A percentile compares a stretch with the other conserved stretches of the same genome.
Conservation (phyloP, 2,888 invertebrate species). For the Petrolisthes manimaculis region DNA sequence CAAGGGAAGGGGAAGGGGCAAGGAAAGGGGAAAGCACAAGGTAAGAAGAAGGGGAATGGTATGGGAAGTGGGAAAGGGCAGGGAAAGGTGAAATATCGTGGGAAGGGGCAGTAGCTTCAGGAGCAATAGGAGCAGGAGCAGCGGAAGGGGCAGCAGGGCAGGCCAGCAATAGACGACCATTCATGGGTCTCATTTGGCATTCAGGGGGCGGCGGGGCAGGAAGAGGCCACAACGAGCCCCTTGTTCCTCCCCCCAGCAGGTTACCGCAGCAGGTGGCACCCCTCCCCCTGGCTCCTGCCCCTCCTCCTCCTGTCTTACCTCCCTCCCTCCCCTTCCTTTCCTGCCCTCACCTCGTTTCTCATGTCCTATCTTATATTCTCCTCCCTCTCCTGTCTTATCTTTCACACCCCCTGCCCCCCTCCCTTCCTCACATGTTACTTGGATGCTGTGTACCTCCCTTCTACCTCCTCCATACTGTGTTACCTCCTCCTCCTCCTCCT, state of each 20-base stretch:
- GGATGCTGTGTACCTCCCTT: neutral
- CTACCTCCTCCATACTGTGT: neutral
- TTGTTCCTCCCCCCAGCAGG: constrained; percentile 31
- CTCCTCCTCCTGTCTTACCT: neutral
- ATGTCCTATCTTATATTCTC: neutral
- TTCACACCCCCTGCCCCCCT: neutral
- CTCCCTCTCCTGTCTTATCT: neutral
- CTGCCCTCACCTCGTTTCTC: constrained; percentile 5
- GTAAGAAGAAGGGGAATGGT: neutral
- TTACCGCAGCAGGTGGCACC: constrained; percentile 38
- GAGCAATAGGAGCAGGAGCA: too few species aligned
- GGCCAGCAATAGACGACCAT: constrained; percentile 36
- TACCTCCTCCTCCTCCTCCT: constrained; percentile 7
- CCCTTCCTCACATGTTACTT: neutral
- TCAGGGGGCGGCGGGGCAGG: constrained; percentile 40
- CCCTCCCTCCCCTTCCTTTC: neutral
- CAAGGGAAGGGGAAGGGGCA: neutral
- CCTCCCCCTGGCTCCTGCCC: neutral
- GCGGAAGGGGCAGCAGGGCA: neutral
- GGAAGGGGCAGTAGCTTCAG: neutral
- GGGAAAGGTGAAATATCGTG: neutral
- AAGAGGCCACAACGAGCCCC: constrained; percentile 32
- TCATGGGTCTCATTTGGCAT: constrained; percentile 46
- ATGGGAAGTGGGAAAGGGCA: neutral
- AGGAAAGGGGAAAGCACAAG: too few species aligned